phyloP scores from a whole-genome alignment of 2,888 invertebrate genomes.

The Trissoscelio sp. region DNA sequence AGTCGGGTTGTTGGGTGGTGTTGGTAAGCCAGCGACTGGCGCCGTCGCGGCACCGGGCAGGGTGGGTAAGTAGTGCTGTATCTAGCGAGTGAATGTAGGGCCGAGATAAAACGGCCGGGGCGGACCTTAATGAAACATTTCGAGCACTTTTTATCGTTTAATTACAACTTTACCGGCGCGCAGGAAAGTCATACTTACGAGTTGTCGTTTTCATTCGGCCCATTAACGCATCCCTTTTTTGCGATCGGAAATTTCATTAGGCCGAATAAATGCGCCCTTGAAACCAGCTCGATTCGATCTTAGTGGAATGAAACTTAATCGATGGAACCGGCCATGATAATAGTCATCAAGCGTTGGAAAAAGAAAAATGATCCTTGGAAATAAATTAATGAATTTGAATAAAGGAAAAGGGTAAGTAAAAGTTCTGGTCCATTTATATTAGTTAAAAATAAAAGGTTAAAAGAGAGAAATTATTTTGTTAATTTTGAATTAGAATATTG shows the following conservation, averaged over 20 bases:
- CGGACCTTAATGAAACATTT: conserved; percentile 69
- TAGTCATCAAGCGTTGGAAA: no score
- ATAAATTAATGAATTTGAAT: no score
- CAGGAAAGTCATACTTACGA: conserved; percentile 36
- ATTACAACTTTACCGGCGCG: conserved; percentile 64
- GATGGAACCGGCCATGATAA: no score
- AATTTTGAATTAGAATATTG: no score
- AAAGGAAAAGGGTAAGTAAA: no score
- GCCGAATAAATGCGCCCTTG: conserved; percentile 4
- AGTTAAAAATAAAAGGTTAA: no score
- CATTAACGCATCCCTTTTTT: conserved; percentile 53
- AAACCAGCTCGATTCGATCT: neutral
- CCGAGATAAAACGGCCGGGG: conserved; percentile 60
- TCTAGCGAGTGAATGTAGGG: conserved; percentile 63
- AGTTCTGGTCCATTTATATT: no score
- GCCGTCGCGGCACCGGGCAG: conserved; percentile 33
- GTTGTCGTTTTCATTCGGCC: conserved; percentile 49
- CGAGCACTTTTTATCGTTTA: conserved; percentile 69
- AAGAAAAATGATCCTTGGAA: no score
- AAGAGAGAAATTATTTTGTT: no score
- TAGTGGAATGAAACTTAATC: no score
- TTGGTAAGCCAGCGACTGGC: conserved; percentile 44
- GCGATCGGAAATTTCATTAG: conserved; percentile 22
- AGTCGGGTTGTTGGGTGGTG: conserved; percentile 66
- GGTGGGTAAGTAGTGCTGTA: conserved; percentile 55